A percentile compares a stretch with the other conserved stretches of the same genome.
These are phyloP conservation scores for Rhipidura dahli DNA, from an alignment of 2,113 vertebrate species.

Conservation along the genomic window DNA sequence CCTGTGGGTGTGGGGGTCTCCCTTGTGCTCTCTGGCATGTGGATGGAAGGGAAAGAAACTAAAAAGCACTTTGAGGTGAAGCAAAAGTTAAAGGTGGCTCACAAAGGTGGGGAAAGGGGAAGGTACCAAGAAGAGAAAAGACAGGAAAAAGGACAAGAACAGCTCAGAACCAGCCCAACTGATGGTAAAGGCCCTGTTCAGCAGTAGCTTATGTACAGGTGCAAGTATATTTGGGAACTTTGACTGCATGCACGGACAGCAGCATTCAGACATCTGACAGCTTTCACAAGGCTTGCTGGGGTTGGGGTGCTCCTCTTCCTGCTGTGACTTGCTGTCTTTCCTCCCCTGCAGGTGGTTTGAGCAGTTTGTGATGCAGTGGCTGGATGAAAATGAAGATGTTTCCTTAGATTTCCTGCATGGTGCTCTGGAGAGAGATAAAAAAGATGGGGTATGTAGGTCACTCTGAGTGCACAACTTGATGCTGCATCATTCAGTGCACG, in stretches of 20 bases:
- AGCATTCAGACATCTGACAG: not conserved
- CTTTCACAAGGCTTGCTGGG: not conserved
- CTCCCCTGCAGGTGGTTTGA: slow-evolving; percentile 87
- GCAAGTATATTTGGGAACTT: not conserved
- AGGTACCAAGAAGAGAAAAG: not conserved
- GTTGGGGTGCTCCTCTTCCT: not conserved
- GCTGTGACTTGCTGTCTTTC: not conserved
- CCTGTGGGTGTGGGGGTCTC: not conserved
- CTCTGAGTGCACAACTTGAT: not conserved
- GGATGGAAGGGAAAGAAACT: not conserved
- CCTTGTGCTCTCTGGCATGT: not conserved
- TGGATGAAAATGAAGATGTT: slow-evolving; percentile 96
- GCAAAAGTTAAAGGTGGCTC: not conserved
- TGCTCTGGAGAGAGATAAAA: slow-evolving; percentile 96
- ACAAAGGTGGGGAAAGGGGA: accelerated
- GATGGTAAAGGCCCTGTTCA: not conserved
- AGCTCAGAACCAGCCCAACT: not conserved
- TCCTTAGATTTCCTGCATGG: slow-evolving; percentile 96
- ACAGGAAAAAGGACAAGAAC: not conserved
- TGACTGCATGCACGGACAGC: accelerated
- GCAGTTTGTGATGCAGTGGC: slow-evolving; percentile 96
- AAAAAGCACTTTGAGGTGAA: not conserved
- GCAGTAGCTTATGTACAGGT: not conserved
- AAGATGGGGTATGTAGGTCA: slow-evolving; percentile 88
- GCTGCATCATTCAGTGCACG: not conserved